Base-by-base conservation (phyloP, 1,140 invertebrate species). In the Panonychus citri region DNA sequence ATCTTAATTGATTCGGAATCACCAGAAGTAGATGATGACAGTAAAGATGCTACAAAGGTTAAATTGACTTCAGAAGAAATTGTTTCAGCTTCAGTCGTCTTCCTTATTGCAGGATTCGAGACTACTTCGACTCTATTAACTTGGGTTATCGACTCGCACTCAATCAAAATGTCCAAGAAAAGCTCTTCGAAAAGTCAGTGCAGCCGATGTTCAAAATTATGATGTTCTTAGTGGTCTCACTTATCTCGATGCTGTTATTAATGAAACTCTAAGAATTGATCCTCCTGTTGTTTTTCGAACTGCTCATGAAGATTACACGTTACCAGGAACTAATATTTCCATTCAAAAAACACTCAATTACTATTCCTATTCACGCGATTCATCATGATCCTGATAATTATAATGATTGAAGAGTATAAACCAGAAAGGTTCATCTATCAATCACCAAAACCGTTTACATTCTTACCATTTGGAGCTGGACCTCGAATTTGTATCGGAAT, bases 391-490 rank as follows among this genome's bases (percentile, higher is more conserved):
- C 48, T 15, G 51, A 58, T 15, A 53, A 50, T 34, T 65, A 62
- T 54, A 56, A 59, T 25, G 58, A 65, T 7, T n/a, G 54, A 63
- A 39, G 37, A 26, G 3, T 65, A 66, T 50, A 56, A 59, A 43
- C 63, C 63, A 3, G 24, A 42, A 19, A 7, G 54, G 19, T 55
- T 55, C 25, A 12, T 55, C 3, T 61, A 61, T 21, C 56, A 56
- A 17, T 60, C 70, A 12, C 51, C 54, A 10, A 87, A 64, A 66
- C 75, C 77, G 1, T 80, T 73, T 61, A 71, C 77, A 2, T 83
- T 78, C 61, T 74, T 82, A 24, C 80, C 80, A 10, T 77, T 77
- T 62, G 76, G 76, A 19, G 59, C 63, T 17, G 75, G 76, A 7
- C 74, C 74, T 3, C 59, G 74, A 30, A 70, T 68, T 59, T 77